Percentiles rank a stretch among this genome's conserved stretches.
phyloP scores from a whole-genome alignment of 2,113 vertebrate genomes.

The Tympanuchus pallidicinctus region DNA sequence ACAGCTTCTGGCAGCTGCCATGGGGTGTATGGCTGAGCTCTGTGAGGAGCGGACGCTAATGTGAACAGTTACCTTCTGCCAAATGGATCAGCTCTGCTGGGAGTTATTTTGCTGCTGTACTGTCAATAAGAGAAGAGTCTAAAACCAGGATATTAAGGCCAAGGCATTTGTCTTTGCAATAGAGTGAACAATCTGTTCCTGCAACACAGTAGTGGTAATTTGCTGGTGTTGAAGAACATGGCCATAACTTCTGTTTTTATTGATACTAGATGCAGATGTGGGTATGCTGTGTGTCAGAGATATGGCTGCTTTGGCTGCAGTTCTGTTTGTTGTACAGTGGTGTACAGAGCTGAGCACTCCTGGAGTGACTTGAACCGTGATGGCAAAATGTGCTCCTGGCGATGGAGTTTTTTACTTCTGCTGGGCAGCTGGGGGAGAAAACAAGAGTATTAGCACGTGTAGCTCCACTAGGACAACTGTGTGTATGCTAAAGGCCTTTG shows the following conservation, averaged over 20 bases:
- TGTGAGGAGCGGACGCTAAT: background rate
- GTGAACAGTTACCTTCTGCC: background rate
- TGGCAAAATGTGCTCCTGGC: background rate
- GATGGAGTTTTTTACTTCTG: background rate
- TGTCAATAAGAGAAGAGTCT: background rate
- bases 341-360: background rate
- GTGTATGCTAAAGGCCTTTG: background rate
- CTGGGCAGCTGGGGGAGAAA: background rate
- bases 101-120: background rate
- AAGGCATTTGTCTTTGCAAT: background rate
- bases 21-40: background rate
- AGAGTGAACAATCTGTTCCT: background rate
- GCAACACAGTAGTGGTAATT: background rate
- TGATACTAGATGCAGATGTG: background rate
- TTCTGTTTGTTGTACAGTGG: background rate
- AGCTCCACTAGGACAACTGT: background rate
- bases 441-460: background rate
- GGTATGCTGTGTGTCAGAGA: background rate
- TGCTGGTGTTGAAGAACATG: background rate
- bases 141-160: background rate
- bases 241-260: background rate
- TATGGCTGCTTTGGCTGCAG: background rate
- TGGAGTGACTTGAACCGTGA: accelerated
- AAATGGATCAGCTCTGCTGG: background rate
- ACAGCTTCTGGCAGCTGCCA: background rate